Conservation (phyloP, 1,140 invertebrate species). For the Calliphora vicina region DNA sequence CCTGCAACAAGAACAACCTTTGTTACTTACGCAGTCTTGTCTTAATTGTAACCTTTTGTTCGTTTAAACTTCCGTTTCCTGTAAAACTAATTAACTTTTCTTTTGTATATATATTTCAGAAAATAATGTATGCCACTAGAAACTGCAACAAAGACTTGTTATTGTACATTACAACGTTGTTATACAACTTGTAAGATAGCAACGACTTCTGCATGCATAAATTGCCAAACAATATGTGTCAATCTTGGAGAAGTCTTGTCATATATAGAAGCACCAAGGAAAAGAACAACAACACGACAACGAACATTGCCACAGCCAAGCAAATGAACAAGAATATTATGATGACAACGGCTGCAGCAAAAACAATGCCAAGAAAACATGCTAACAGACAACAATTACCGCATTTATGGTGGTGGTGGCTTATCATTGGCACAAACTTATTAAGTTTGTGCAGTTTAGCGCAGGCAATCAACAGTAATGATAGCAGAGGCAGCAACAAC, state of each 20-base stretch:
- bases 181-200: too few relatives aligned
- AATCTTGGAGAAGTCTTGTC: not conserved
- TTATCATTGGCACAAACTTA: slow-evolving; percentile 18
- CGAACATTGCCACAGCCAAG: not conserved
- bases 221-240: slow-evolving; percentile 1
- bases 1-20: too few relatives aligned
- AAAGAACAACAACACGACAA: not conserved
- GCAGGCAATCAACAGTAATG: slow-evolving; percentile 19
- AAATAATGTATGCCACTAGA: not conserved
- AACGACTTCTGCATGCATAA: not conserved
- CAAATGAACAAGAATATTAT: not conserved
- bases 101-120: not conserved
- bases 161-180: too few relatives aligned
- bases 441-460: slow-evolving; percentile 10
- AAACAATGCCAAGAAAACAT: slow-evolving; percentile 11
- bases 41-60: slow-evolving; percentile 1
- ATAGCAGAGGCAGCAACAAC: too few relatives aligned
- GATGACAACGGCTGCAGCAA: not conserved
- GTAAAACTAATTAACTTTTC: not conserved
- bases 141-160: not conserved
- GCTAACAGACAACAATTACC: slow-evolving; percentile 16
- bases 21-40: not conserved
- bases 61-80: not conserved
- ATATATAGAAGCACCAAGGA: not conserved
- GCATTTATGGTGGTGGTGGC: slow-evolving; percentile 9